Percentiles rank a stretch among this genome's conserved stretches.
Conservation (phyloP, 2,888 invertebrate genomes). For the Drosophila bunnanda region DNA sequence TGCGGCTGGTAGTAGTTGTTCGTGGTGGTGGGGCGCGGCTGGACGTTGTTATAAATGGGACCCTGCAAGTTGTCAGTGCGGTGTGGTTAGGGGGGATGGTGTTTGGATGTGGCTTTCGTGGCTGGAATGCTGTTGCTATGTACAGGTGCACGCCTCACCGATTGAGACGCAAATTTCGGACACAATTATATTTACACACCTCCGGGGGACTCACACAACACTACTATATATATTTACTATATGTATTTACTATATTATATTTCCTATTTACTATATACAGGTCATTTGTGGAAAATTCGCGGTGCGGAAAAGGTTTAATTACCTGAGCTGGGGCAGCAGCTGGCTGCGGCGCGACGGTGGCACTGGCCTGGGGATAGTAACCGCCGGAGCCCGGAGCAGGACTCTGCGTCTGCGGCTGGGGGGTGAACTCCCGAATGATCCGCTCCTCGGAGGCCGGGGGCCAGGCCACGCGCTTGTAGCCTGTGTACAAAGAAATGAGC, state of each 20-base stretch:
- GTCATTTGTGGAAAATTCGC: neutral
- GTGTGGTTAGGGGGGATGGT: constrained; percentile 47
- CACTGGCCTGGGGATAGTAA: constrained; percentile 64
- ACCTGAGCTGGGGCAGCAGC: constrained; percentile 41
- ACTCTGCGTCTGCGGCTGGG: constrained; percentile 81
- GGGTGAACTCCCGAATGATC: constrained; percentile 86
- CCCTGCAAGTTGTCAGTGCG: constrained; percentile 75
- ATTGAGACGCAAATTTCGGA: constrained; percentile 52
- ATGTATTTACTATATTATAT: neutral
- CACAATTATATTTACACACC: constrained; percentile 69
- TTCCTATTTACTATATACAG: constrained; percentile 16
- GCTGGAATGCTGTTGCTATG: constrained; percentile 17
- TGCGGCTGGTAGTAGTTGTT: constrained; percentile 55
- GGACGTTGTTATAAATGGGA: constrained; percentile 80
- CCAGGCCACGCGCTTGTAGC: constrained; percentile 94
- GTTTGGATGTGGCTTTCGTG: constrained; percentile 16
- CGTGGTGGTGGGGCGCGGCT: constrained; percentile 54
- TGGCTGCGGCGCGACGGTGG: constrained; percentile 45
- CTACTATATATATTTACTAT: constrained; percentile 18
- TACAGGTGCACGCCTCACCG: constrained; percentile 52
- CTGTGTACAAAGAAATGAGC: constrained; percentile 83
- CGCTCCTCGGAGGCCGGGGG: constrained; percentile 90
- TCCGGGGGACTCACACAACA: constrained; percentile 9
- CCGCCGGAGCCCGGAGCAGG: constrained; percentile 70
- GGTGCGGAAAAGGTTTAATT: constrained; percentile 3